phyloP scores from a whole-genome alignment of 2,113 vertebrate genomes.

The Taxidea taxus region DNA sequence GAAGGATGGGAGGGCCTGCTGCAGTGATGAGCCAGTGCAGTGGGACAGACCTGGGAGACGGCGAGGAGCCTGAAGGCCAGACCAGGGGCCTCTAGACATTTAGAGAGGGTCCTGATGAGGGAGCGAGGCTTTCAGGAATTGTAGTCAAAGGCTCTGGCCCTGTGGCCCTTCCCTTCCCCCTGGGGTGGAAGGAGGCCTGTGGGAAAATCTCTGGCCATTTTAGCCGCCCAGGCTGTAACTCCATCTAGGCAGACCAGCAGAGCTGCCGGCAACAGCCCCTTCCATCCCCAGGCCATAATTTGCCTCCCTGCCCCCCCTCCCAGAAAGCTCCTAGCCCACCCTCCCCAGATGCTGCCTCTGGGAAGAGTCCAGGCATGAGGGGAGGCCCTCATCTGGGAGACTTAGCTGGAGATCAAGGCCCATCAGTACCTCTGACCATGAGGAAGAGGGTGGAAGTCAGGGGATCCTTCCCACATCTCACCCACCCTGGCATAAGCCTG shows the following conservation, averaged over 20 bases:
- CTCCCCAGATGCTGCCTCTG: background rate
- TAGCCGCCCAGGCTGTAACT: background rate
- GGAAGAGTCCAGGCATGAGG: background rate
- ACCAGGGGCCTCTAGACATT: background rate
- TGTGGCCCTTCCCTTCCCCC: background rate
- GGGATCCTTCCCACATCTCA: too few species aligned
- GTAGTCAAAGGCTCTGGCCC: background rate
- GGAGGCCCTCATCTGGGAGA: background rate
- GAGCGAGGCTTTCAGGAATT: accelerated
- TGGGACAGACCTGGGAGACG: background rate
- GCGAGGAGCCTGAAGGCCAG: background rate
- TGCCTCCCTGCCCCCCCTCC: background rate
- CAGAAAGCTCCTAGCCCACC: background rate
- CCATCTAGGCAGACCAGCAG: background rate
- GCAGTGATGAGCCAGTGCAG: background rate
- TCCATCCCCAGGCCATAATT: background rate
- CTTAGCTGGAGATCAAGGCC: background rate
- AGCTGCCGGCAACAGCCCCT: background rate
- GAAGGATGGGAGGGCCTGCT: background rate
- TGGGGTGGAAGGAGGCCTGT: background rate
- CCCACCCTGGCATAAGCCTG: background rate
- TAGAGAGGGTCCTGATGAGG: background rate
- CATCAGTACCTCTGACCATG: background rate
- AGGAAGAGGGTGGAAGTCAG: background rate
- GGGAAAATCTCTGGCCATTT: background rate